These are phyloP conservation scores for Adelognathus sp. DNA, from an alignment of 2,888 invertebrate species.

Conservation along the genomic window DNA sequence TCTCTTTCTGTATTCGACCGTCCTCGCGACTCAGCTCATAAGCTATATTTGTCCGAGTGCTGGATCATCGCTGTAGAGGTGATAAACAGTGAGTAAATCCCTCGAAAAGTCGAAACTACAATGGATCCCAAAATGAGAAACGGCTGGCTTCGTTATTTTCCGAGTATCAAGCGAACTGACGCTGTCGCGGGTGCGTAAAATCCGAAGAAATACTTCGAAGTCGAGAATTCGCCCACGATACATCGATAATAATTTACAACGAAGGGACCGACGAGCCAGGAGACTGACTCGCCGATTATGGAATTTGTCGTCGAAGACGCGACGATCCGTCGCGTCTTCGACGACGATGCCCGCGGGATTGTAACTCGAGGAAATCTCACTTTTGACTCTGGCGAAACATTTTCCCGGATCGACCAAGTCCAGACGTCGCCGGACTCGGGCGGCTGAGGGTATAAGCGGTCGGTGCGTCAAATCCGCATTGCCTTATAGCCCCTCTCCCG, in stretches of 20 bases:
- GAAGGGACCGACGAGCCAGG: constrained; percentile 23
- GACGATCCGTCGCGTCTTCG: constrained; percentile 4
- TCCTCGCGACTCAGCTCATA: too few species aligned
- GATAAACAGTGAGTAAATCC: neutral
- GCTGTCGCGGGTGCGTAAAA: constrained; percentile 20
- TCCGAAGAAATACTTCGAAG: neutral
- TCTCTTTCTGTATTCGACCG: too few species aligned
- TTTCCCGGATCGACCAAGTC: constrained; percentile 42
- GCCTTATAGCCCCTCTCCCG: constrained; percentile 19
- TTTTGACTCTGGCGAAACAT: constrained; percentile 54
- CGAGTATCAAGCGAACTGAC: neutral
- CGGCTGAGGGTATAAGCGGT: constrained; percentile 51
- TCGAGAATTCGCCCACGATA: neutral
- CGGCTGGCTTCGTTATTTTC: too few species aligned
- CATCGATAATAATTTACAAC: constrained; percentile 44
- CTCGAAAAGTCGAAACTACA: neutral
- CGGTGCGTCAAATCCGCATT: constrained; percentile 28
- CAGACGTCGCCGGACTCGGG: constrained; percentile 65
- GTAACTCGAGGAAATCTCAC: constrained; percentile 63
- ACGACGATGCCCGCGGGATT: constrained; percentile 41
- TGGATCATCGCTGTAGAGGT: neutral
- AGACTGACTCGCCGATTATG: constrained; percentile 29
- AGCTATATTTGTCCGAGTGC: too few species aligned
- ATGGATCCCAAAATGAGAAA: neutral
- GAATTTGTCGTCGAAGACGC: too few species aligned